Percentiles rank a stretch among this genome's conserved stretches.
Conservation (phyloP, 2,888 invertebrate genomes). For the Hypercompe scribonia region DNA sequence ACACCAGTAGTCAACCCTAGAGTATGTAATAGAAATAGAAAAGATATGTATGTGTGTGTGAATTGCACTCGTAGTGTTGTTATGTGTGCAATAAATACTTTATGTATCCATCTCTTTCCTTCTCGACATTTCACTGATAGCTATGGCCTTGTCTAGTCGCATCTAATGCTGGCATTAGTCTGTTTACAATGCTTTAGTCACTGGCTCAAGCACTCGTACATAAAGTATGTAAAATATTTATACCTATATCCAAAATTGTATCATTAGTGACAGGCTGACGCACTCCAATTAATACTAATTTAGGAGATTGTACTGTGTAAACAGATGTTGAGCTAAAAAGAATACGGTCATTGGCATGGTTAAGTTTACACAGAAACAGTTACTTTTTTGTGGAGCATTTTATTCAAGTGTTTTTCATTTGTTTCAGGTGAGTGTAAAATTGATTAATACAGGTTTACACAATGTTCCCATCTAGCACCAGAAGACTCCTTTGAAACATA, state of each 20-base stretch:
- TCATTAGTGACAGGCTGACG: slow-evolving; percentile 29
- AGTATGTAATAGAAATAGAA: slow-evolving; percentile 83
- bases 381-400: slow-evolving; percentile 46
- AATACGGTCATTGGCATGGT: slow-evolving; percentile 65
- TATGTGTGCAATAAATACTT: slow-evolving; percentile 85
- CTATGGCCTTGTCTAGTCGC: slow-evolving; percentile 87
- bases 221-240: slow-evolving; percentile 10
- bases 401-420: slow-evolving; percentile 54
- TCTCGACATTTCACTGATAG: slow-evolving; percentile 87
- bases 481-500: not conserved
- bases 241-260: not conserved
- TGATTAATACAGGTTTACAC: slow-evolving; percentile 46
- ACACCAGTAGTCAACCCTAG: slow-evolving; percentile 73
- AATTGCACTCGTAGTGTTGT: slow-evolving; percentile 80
- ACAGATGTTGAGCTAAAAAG: slow-evolving; percentile 67
- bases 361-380: slow-evolving; percentile 56
- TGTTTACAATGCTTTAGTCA: slow-evolving; percentile 71
- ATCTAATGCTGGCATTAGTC: slow-evolving; percentile 85
- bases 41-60: slow-evolving; percentile 75
- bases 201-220: slow-evolving; percentile 56
- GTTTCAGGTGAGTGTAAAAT: slow-evolving; percentile 77
- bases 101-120: slow-evolving; percentile 84
- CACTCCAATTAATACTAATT: slow-evolving; percentile 52
- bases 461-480: not conserved
- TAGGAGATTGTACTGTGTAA: slow-evolving; percentile 61